Base-by-base conservation (phyloP, 2,888 invertebrate genomes). In the Zhuqinia jingwanae region DNA sequence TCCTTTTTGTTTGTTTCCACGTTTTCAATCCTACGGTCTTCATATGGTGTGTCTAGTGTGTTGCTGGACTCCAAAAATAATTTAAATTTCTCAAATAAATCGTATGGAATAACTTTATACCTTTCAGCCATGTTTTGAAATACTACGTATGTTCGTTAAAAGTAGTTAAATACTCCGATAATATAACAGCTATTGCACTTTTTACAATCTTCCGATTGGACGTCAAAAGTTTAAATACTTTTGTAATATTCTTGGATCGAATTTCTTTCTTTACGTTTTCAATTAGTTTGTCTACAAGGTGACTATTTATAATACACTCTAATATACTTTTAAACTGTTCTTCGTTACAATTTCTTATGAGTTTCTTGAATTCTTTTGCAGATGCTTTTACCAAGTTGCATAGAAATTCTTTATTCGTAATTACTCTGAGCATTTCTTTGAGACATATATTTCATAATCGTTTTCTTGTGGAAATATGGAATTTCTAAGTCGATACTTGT, bases 31-130 rank as follows among this genome's bases (percentile, higher is more conserved):
- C n/a, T n/a, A n/a, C n/a, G n/a, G n/a, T n/a, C n/a, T n/a, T n/a
- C n/a, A n/a, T n/a, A n/a, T n/a, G n/a, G n/a, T n/a, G n/a, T n/a
- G n/a, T n/a, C n/a, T n/a, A n/a, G n/a, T n/a, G n/a, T n/a, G n/a
- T n/a, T n/a, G n/a, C n/a, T 50, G 2, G 50, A 50, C n/a, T 50
- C 13, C 25, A 50, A 50, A 73, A 73, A 73, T 2, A 15, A 15
- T 17, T 73, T 13, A 50, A 73, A 73, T 25, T 73, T n/a, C 5
- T 47, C 53, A 17, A 25, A 73, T 25, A 73, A 42, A 1, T 22
- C 25, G 2, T 17, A n/a, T n/a, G 76, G 76, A n/a, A 76, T 56
- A n/a, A 76, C 53, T 76, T 76, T 76, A 27, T 56, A 30, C 17
- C 13, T 27, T 15, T 56, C 15, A n/a, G 56, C 76, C 76, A 76